Evolutionary conservation across 2,797 vertebrate species (phyloP), one percentile per base, ranked within the genome.

Genomic region (Nannoperca australis): DNA sequence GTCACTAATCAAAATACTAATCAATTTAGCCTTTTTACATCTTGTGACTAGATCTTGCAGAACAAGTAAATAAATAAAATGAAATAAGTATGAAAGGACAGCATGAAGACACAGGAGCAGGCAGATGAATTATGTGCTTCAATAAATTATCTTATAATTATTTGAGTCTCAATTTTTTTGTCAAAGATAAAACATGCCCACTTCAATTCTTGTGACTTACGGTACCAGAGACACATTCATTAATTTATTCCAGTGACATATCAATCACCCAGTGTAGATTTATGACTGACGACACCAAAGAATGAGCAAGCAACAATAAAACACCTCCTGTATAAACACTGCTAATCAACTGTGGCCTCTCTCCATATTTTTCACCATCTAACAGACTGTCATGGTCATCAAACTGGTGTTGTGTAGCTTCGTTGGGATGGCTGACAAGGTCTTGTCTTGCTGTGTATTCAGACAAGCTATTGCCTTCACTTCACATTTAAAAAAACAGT

Each of bases 401-500:
- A 65, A 3, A 81, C 7, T 58, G 36, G n/a, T 62, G 54, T 17
- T 38, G 50, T 56, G 66, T 12, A 22, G 61, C 70, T 70, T 67
- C 7, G 3, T 13, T 47, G 62, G 49, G 65, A 36, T 2, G 42
- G 55, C 55, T 79, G 81, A 82, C 73, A 36, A 76, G 60, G 67
- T 20, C 9, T 24, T 22, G 22, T 82, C 79, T 58, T 18, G 30
- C 66, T 36, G 22, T 54, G 40, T 73, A 32, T 73, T 79, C 72
- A 83, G 63, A 67, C 73, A 56, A 77, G 72, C 78, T 70, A 53
- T 22, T 74, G 55, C 60, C 58, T 59, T 75, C 73, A 78, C 80
- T 77, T 85, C 30, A 18, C 59, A 71, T 70, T 58, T 76, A 64
- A 90, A 81, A 89, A 83, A 73, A 62, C 38, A 54, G 44, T 67